Conservation (phyloP, 2,797 vertebrate genomes). For the Liparis tanakae region DNA sequence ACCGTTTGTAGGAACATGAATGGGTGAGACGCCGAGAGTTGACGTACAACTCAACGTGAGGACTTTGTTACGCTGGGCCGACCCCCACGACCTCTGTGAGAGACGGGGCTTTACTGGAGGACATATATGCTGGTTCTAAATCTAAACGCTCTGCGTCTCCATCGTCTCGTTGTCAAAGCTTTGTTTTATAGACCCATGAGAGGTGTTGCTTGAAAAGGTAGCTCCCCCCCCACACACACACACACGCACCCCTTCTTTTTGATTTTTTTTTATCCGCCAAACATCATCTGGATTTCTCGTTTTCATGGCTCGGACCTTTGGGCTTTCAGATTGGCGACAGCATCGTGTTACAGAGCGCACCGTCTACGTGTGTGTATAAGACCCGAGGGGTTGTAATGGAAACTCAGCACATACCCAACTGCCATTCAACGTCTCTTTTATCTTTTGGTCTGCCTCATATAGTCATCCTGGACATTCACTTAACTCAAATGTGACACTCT, state of each 20-base stretch:
- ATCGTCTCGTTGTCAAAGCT: constrained; percentile 13
- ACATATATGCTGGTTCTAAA: constrained; percentile 19
- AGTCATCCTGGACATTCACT: constrained; percentile 26
- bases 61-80: constrained; percentile 10
- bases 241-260: background rate
- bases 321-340: constrained; percentile 45
- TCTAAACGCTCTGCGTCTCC: constrained; percentile 8
- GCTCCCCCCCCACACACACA: constrained; percentile 1
- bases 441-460: constrained; percentile 26
- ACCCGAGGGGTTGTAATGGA: constrained; percentile 56
- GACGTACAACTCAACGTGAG: constrained; percentile 13
- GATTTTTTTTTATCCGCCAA: constrained; percentile 13
- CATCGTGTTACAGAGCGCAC: constrained; percentile 46
- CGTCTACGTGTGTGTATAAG: constrained; percentile 25
- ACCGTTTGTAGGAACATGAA: constrained; percentile 29
- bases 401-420: constrained; percentile 45
- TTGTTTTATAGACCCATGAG: constrained; percentile 43
- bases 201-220: constrained; percentile 53
- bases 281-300: constrained; percentile 69
- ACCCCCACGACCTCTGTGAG: constrained; percentile 5
- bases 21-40: constrained; percentile 2
- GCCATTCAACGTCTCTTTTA: constrained; percentile 49
- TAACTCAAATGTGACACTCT: constrained; percentile 23
- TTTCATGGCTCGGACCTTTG: constrained; percentile 22
- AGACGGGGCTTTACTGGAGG: background rate